phyloP scores from a whole-genome alignment of 1,140 invertebrate species.

The Meloidogyne hapla region DNA sequence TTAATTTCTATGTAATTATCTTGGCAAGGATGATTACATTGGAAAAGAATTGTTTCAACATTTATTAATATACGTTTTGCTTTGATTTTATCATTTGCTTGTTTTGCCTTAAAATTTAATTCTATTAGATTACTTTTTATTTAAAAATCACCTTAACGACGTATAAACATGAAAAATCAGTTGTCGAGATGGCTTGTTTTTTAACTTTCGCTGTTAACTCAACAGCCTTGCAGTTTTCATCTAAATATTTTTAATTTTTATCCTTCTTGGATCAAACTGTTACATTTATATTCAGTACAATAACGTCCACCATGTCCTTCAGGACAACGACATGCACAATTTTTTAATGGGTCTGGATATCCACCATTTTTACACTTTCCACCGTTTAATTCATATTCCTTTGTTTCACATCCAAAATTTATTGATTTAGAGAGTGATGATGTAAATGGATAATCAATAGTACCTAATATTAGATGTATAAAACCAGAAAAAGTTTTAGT shows the following conservation, averaged over 20 bases:
- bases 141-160: not conserved
- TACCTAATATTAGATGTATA: too few species aligned
- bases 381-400: not conserved
- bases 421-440: not conserved
- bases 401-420: not conserved
- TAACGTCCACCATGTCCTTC: not conserved
- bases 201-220: not conserved
- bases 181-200: not conserved
- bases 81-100: not conserved
- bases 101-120: not conserved
- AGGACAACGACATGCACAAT: not conserved
- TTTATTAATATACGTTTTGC: not conserved
- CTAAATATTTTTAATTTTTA: not conserved
- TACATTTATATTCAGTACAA: not conserved
- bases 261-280: not conserved
- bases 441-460: not conserved
- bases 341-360: not conserved
- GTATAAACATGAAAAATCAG: not conserved
- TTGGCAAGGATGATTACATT: not conserved
- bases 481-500: too few species aligned
- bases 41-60: not conserved
- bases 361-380: not conserved
- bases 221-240: not conserved
- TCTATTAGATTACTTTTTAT: too few species aligned
- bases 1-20: not conserved